These are phyloP conservation scores for Apodemia zela DNA, from an alignment of 2,888 invertebrate genomes.

Conservation along the genomic window DNA sequence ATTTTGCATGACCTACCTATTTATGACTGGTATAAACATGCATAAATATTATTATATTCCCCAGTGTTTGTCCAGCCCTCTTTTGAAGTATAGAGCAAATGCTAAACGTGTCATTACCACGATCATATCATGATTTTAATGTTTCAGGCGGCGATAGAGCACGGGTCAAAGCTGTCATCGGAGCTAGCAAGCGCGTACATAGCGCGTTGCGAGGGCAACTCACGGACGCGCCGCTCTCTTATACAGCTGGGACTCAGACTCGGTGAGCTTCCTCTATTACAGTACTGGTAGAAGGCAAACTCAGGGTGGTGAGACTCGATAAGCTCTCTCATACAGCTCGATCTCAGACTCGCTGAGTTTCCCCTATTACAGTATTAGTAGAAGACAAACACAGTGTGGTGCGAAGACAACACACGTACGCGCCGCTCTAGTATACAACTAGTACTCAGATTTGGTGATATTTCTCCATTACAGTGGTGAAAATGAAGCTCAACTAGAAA, in stretches of 20 bases:
- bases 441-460: too few species aligned
- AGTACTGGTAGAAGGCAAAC: background rate
- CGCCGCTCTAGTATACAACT: too few species aligned
- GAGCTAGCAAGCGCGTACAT: slow-evolving; percentile 59
- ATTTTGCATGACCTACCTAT: background rate
- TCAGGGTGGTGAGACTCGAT: slow-evolving; percentile 41
- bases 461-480: too few species aligned
- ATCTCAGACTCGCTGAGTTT: slow-evolving; percentile 74
- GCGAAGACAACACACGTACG: too few species aligned
- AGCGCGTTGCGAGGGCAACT: slow-evolving; percentile 44
- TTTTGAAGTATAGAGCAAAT: too few species aligned
- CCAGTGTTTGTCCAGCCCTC: too few species aligned
- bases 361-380: background rate
- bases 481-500: too few species aligned
- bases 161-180: slow-evolving; percentile 61
- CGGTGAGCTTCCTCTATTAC: slow-evolving; percentile 46
- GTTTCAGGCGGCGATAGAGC: slow-evolving; percentile 67
- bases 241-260: slow-evolving; percentile 83
- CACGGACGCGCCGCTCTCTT: slow-evolving; percentile 58
- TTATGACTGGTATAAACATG: background rate
- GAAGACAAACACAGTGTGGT: too few species aligned
- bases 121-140: background rate
- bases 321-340: slow-evolving; percentile 78
- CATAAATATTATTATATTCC: too few species aligned
- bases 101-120: too few species aligned